phyloP scores from a whole-genome alignment of 2,797 vertebrate species.

The Muscicapa striata region DNA sequence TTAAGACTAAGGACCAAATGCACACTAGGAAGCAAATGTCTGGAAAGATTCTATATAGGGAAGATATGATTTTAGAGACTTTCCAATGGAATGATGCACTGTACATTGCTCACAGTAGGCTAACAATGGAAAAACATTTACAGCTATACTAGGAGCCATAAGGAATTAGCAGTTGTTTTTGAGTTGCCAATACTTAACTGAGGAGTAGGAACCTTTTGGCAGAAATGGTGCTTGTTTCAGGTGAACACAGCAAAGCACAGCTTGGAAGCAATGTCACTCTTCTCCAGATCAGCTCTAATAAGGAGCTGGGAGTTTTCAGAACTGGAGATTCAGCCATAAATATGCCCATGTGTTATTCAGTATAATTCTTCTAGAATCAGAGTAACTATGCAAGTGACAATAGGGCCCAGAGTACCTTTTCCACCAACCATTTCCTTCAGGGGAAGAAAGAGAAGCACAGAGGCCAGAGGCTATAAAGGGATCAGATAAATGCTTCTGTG shows the following conservation, averaged over 20 bases:
- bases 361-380: not conserved
- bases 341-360: not conserved
- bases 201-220: not conserved
- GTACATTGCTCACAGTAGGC: not conserved
- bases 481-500: not conserved
- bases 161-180: not conserved
- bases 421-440: not conserved
- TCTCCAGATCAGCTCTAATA: not conserved
- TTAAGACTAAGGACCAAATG: rapidly evolving
- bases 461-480: not conserved
- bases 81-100: not conserved
- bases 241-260: not conserved
- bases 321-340: not conserved
- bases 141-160: not conserved
- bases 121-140: not conserved
- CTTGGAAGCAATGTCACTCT: not conserved
- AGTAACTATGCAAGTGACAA: not conserved
- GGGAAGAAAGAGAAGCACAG: not conserved
- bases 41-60: not conserved
- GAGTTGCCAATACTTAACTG: not conserved
- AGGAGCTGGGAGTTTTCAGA: not conserved
- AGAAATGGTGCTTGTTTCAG: not conserved
- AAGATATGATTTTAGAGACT: not conserved
- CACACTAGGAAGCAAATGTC: not conserved
- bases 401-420: not conserved